These are phyloP conservation scores for Dolichoris vasculosae DNA, from an alignment of 1,140 invertebrate species.

Conservation along the genomic window DNA sequence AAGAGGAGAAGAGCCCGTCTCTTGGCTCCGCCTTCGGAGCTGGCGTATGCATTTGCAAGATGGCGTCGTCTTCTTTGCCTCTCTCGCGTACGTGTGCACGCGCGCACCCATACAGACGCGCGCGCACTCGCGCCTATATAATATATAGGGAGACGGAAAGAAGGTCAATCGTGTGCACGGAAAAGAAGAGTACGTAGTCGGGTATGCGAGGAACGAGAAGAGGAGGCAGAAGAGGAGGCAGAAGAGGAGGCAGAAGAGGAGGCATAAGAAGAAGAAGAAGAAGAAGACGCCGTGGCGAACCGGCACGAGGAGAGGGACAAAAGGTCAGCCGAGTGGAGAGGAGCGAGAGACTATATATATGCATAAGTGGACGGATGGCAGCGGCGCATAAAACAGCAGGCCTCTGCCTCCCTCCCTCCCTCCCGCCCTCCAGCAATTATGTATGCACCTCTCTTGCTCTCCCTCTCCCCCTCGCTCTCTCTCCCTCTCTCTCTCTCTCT, in stretches of 20 bases:
- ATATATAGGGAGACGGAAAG: constrained; percentile 9
- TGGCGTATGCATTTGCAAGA: constrained; percentile 72
- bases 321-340: constrained; percentile 24
- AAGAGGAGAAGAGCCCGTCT: constrained; percentile 58
- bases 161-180: constrained; percentile 50
- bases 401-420: constrained; percentile 49
- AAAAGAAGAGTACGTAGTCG: neutral
- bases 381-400: constrained; percentile 49
- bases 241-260: constrained; percentile 17
- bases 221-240: neutral
- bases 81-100: constrained; percentile 43
- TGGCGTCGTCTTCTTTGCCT: constrained; percentile 63
- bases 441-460: constrained; percentile 41
- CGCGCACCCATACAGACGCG: constrained; percentile 27
- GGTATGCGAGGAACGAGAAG: too few relatives aligned
- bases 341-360: constrained; percentile 16
- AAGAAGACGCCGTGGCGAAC: constrained; percentile 21
- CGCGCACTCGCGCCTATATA: neutral
- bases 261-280: constrained; percentile 46
- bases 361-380: constrained; percentile 48
- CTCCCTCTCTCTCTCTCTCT: constrained; percentile 10
- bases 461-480: neutral
- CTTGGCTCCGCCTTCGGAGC: constrained; percentile 72
- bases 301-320: constrained; percentile 37
- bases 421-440: constrained; percentile 54